Percentiles rank a stretch among this genome's conserved stretches.
phyloP scores from a whole-genome alignment of 2,797 vertebrate species.

The Mycteria americana region DNA sequence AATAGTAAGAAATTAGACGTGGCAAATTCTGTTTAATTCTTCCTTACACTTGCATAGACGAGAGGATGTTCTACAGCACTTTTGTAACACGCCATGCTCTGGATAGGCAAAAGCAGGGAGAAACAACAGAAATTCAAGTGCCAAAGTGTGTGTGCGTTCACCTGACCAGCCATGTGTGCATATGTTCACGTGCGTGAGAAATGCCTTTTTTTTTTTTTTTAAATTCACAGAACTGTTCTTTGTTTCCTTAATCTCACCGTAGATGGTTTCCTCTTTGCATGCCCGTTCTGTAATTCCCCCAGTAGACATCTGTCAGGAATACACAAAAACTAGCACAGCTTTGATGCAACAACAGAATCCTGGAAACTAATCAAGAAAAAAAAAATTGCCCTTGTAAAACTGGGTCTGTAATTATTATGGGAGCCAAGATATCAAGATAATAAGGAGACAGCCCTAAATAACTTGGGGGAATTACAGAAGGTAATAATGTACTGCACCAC shows the following conservation, averaged over 20 bases:
- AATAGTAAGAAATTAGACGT: neutral
- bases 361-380: constrained; percentile 68
- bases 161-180: neutral
- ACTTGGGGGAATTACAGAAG: constrained; percentile 69
- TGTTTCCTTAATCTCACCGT: constrained; percentile 51
- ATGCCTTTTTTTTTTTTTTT: neutral
- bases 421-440: constrained; percentile 70
- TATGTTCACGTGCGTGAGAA: neutral
- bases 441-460: constrained; percentile 72
- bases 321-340: constrained; percentile 57
- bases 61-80: neutral
- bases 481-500: constrained; percentile 58
- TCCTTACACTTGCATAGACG: neutral
- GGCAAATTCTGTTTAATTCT: neutral
- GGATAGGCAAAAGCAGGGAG: neutral
- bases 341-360: constrained; percentile 66
- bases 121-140: neutral
- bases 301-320: constrained; percentile 63
- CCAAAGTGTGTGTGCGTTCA: neutral
- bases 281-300: constrained; percentile 53
- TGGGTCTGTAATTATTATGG: constrained; percentile 70
- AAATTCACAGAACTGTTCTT: constrained; percentile 26
- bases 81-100: neutral
- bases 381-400: constrained; percentile 66
- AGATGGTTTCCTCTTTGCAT: constrained; percentile 55